Conservation (phyloP, 1,140 invertebrate genomes). For the Adoxophyes honmai region DNA sequence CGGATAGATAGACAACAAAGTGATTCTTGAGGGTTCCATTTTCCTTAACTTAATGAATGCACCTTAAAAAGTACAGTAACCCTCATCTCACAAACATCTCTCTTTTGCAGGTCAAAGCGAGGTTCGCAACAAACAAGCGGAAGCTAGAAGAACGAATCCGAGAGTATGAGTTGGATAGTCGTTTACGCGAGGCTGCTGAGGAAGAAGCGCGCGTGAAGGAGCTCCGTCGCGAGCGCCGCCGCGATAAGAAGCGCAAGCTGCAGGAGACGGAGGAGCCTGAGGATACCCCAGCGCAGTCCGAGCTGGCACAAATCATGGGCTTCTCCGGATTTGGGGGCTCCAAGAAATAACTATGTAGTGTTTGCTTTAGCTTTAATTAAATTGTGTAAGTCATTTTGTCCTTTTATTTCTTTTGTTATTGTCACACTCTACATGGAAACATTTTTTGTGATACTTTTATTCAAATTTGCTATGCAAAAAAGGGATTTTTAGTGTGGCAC, state of each 20-base stretch:
- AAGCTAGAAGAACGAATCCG: constrained; percentile 97
- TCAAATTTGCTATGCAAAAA: too few relatives aligned
- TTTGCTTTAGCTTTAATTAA: constrained; percentile 12
- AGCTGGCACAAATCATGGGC: constrained; percentile 97
- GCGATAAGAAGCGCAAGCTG: constrained; percentile 93
- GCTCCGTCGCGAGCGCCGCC: constrained; percentile 92
- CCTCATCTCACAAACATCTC: constrained; percentile 7
- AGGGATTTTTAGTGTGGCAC: too few relatives aligned
- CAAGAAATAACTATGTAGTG: constrained; percentile 83
- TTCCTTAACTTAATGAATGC: too few relatives aligned
- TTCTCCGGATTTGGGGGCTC: constrained; percentile 96
- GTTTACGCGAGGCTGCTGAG: constrained; percentile 95
- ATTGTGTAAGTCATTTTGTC: neutral
- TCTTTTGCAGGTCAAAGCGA: constrained; percentile 87
- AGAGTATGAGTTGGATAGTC: constrained; percentile 95
- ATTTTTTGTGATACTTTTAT: too few relatives aligned
- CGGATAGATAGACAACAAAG: too few relatives aligned
- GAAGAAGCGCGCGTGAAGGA: constrained; percentile 97
- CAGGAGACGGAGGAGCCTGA: constrained; percentile 83
- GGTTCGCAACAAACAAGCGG: constrained; percentile 95
- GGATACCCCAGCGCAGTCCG: constrained; percentile 82
- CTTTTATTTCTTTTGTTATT: too few relatives aligned
- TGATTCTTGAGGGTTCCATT: too few relatives aligned
- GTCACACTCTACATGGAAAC: too few relatives aligned
- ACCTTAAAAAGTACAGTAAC: too few relatives aligned